Evolutionary conservation across 2,113 vertebrate species (phyloP).

Genomic region (Noturus placidus): DNA sequence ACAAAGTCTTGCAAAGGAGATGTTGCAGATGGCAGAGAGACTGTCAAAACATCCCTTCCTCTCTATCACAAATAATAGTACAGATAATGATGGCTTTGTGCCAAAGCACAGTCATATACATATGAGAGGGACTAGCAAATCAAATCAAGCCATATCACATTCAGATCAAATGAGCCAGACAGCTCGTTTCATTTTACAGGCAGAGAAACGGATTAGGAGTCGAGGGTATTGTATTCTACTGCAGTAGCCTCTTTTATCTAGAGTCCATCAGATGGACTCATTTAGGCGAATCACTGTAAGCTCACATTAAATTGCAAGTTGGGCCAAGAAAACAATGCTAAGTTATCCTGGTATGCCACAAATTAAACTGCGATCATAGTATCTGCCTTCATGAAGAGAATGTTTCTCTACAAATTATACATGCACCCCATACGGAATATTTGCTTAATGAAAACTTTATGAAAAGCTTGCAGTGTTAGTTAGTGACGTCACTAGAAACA

Average conservation of each 20-base stretch:
- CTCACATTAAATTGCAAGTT: slow-evolving; percentile 16
- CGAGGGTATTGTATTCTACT: slow-evolving; percentile 51
- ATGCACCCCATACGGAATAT: not conserved
- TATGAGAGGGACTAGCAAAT: slow-evolving; percentile 71
- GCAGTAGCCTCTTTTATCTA: slow-evolving; percentile 37
- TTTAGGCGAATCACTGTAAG: slow-evolving; percentile 26
- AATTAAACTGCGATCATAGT: slow-evolving; percentile 19
- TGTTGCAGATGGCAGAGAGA: slow-evolving; percentile 64
- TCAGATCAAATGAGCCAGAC: slow-evolving; percentile 68
- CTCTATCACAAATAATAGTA: slow-evolving; percentile 64
- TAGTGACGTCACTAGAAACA: not conserved
- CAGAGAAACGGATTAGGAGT: slow-evolving; percentile 55
- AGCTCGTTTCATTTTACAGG: slow-evolving; percentile 63
- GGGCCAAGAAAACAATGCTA: slow-evolving; percentile 28
- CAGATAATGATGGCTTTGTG: slow-evolving; percentile 69
- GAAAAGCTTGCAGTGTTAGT: not conserved
- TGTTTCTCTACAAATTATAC: not conserved
- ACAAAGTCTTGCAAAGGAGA: slow-evolving; percentile 61
- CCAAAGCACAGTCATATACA: slow-evolving; percentile 68
- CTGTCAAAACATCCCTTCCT: slow-evolving; percentile 53
- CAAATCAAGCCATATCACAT: slow-evolving; percentile 70
- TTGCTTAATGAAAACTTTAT: not conserved
- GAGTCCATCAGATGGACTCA: slow-evolving; percentile 30
- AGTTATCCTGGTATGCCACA: not conserved
- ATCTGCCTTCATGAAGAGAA: not conserved